Evolutionary conservation across 2,113 vertebrate species (phyloP).

Genomic region (Mandrillus leucophaeus): DNA sequence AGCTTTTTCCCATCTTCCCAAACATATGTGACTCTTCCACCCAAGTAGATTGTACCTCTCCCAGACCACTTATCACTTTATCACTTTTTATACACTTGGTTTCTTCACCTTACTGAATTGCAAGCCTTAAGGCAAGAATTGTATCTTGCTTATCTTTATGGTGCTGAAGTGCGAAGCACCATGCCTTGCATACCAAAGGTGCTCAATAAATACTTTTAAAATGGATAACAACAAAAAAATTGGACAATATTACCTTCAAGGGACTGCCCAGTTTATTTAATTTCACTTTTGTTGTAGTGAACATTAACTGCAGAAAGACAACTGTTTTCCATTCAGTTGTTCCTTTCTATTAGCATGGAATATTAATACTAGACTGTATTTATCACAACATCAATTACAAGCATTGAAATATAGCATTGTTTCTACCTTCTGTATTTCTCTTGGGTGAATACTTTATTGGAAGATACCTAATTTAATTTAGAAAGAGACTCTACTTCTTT

Average conservation of each 20-base stretch:
- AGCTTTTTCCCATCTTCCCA: neutral
- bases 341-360: neutral
- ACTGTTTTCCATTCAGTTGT: neutral
- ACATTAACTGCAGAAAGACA: neutral
- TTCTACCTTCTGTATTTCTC: conserved; percentile 27
- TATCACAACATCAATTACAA: neutral
- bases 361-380: neutral
- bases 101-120: neutral
- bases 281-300: neutral
- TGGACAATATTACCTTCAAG: neutral
- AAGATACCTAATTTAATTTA: conserved; percentile 25
- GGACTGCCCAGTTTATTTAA: neutral
- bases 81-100: neutral
- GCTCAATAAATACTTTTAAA: neutral
- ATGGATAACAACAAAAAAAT: neutral
- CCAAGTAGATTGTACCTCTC: neutral
- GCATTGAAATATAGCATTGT: neutral
- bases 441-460: neutral
- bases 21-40: neutral
- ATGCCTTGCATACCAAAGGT: neutral
- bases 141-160: neutral
- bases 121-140: neutral
- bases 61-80: neutral
- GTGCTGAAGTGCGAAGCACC: neutral
- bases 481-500: neutral